Evolutionary conservation across 2,113 vertebrate species (phyloP).

Genomic region (Solea senegalensis): DNA sequence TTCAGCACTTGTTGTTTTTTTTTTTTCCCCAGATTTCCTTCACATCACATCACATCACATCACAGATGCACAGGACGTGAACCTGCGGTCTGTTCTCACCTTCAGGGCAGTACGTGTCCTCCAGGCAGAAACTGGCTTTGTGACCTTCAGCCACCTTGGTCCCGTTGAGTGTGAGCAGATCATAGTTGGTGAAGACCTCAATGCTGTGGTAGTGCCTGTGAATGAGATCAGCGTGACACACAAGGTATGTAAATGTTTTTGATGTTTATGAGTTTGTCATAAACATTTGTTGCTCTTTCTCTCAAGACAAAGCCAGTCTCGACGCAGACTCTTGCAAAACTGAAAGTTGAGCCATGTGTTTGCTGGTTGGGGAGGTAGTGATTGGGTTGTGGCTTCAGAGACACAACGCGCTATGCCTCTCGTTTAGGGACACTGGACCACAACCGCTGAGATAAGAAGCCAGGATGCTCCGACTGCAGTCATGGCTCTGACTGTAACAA

Average conservation of each 20-base stretch:
- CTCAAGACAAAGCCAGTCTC: slow-evolving; percentile 37
- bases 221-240: neutral
- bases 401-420: slow-evolving; percentile 48
- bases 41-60: too few relatives aligned
- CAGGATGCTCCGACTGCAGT: slow-evolving; percentile 39
- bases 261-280: neutral
- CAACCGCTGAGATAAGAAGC: slow-evolving; percentile 70
- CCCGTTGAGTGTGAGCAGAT: slow-evolving; percentile 93
- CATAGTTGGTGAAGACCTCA: slow-evolving; percentile 97
- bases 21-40: neutral
- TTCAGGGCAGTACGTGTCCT: slow-evolving; percentile 93
- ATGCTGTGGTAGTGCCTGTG: slow-evolving; percentile 98
- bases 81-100: slow-evolving; percentile 70
- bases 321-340: slow-evolving; percentile 27
- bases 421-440: slow-evolving; percentile 63
- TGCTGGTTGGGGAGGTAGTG: slow-evolving; percentile 46
- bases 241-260: neutral
- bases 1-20: neutral
- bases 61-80: neutral
- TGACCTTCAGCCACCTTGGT: slow-evolving; percentile 95
- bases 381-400: slow-evolving; percentile 53
- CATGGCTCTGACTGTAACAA: slow-evolving; percentile 52
- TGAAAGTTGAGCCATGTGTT: slow-evolving; percentile 50
- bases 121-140: slow-evolving; percentile 98
- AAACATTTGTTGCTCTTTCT: slow-evolving; percentile 6